Base-by-base conservation (phyloP, 2,888 invertebrate species). In the Psylliodes chrysocephalus region DNA sequence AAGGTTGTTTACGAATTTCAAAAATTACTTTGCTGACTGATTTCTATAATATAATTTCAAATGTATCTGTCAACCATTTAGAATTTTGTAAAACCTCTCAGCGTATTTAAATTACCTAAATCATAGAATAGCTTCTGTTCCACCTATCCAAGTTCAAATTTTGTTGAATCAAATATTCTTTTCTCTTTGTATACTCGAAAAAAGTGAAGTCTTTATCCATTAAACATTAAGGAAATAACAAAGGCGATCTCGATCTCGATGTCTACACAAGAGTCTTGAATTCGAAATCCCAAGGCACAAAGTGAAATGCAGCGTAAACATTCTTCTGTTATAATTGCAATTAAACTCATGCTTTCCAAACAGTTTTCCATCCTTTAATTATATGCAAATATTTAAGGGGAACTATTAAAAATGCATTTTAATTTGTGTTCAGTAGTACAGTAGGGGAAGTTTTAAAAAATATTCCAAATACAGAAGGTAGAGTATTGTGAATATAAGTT, bases 361-460 rank as follows among this genome's bases (percentile, higher is more conserved):
- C 54, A 42, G 25, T 38, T 54, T 33, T 60, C 46, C 46, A 49
- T 60, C 46, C 60, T 44, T 57, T 70, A 70, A 70, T 70, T 67
- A 60, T 63, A 56, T 60, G 62, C 67, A 70, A 70, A 70, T 66
- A 66, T 67, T 67, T 64, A 53, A 69, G 15, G 61, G 55, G 40
- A 38, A 57, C 65, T 61, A 64, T 63, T 64, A 67, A 69, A 67
- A 63, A 65, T 67, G 61, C 63, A 67, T 65, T 65, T 54, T 52
- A 60, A 62, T 66, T 40, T 17, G 4, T 8, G 4, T 15, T 28
- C 42, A 42, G 22, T 28, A 42, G 35, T 42, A 17, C 55, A 42
- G 42, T 22, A 22, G 2, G 22, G 6, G 6, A 4, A 6, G 22
- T 22, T 22, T 2, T 22, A 6, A 6, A 22, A 22, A 22, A 6